Evolutionary conservation across 2,888 invertebrate genomes (phyloP).

Genomic region (Epiblema foenella): DNA sequence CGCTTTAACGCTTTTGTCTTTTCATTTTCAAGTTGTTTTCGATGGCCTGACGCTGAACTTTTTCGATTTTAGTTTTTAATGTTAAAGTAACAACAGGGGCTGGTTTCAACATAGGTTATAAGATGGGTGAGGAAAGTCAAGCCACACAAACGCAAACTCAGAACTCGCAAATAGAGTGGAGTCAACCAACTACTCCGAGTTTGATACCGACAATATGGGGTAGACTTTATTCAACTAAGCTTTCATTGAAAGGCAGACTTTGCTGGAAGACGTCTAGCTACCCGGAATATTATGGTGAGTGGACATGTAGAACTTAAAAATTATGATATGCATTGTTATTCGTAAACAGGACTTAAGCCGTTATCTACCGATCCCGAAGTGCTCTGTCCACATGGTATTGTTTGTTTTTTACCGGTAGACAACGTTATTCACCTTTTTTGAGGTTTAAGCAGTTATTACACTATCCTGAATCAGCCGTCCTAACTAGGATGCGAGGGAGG

Average conservation of each 20-base stretch:
- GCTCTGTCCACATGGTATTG: no score
- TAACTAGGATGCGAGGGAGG: no score
- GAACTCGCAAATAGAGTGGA: conserved; percentile 78
- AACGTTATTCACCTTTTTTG: no score
- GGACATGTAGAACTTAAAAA: neutral
- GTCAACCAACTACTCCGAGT: conserved; percentile 70
- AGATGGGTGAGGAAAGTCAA: conserved; percentile 70
- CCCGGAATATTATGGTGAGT: conserved; percentile 74
- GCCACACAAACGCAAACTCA: conserved; percentile 81
- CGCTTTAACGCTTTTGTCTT: neutral
- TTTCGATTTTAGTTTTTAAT: neutral
- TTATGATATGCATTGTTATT: neutral
- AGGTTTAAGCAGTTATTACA: no score
- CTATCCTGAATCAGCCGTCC: no score
- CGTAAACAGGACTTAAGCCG: neutral
- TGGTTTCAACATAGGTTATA: conserved; percentile 28
- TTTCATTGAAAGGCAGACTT: conserved; percentile 61
- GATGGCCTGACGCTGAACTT: conserved; percentile 13
- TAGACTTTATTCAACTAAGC: conserved; percentile 76
- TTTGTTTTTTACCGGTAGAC: no score
- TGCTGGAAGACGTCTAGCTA: conserved; percentile 64
- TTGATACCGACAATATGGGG: conserved; percentile 82
- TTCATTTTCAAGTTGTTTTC: conserved; percentile 13
- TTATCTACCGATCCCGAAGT: neutral
- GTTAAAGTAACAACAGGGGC: neutral